Percentiles rank a stretch among this genome's conserved stretches.
These are phyloP conservation scores for Drosophila setosimentum DNA, from an alignment of 2,888 invertebrate genomes.

Conservation along the genomic window DNA sequence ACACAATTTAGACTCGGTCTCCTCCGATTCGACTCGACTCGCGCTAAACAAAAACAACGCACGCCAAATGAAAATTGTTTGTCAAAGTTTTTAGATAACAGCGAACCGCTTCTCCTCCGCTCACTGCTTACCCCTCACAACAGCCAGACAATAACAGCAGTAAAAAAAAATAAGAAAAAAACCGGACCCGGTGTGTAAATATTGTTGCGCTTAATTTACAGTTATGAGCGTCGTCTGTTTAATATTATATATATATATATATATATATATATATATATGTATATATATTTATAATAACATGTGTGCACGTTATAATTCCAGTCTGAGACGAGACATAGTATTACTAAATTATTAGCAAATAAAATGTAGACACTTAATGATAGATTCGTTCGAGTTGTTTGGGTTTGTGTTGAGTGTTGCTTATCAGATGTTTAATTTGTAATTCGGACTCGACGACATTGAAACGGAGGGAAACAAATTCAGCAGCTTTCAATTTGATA, in stretches of 20 bases:
- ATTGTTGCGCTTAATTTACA: conserved; percentile 75
- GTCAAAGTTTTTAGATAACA: conserved; percentile 79
- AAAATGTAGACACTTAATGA: conserved; percentile 33
- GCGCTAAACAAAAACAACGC: conserved; percentile 68
- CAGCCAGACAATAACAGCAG: conserved; percentile 23
- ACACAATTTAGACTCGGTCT: conserved; percentile 43
- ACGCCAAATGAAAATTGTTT: conserved; percentile 75
- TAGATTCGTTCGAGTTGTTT: conserved; percentile 41
- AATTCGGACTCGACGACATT: conserved; percentile 61
- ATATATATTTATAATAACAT: conserved; percentile 28
- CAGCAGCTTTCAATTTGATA: conserved; percentile 33
- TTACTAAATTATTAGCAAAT: conserved; percentile 20
- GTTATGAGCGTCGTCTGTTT: conserved; percentile 55
- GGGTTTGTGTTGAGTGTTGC: conserved; percentile 29
- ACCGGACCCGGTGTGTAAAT: conserved; percentile 63
- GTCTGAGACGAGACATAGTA: conserved; percentile 14
- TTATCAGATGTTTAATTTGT: conserved; percentile 61
- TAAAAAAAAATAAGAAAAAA: conserved; percentile 9
- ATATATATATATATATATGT: neutral
- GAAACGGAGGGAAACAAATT: conserved; percentile 38
- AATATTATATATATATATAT: neutral
- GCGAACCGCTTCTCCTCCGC: neutral
- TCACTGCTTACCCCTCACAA: neutral
- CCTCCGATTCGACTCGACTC: neutral
- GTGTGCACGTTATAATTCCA: conserved; percentile 69